Evolutionary conservation across 1,140 invertebrate species (phyloP), one percentile per base, ranked within the genome.

Genomic region (Aricia agestis): DNA sequence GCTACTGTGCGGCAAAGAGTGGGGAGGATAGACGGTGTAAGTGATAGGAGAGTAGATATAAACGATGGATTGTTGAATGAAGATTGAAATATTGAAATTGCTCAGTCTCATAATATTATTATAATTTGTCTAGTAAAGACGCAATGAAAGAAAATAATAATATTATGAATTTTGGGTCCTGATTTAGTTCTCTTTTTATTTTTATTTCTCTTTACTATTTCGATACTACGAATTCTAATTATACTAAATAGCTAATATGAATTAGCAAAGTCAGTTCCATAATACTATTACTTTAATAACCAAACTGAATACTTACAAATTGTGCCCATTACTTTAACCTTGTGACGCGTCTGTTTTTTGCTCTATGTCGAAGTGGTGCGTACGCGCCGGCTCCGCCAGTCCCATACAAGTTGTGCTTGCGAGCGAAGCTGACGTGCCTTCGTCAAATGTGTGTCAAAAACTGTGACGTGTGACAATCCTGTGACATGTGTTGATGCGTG

Each of bases 401-500:
- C 52, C 69, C 76, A 82, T 79, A 80, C 74, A 81, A 81, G 84
- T 82, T 83, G 80, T 78, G 84, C 81, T 79, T 75, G 72, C 78
- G 78, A 71, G 70, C 79, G 72, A 76, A 71, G 70, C 78, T 79
- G 83, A 85, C 86, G 86, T 76, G 79, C 69, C 72, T 63, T 66
- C 73, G 17, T 71, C 75, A 68, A 75, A 76, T 79, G 74, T 78
- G 78, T 77, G 72, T 73, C 68, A 67, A 71, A 78, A 76, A 78
- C 76, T 78, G 75, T 81, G 79, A 75, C 74, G 72, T 72, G 74
- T 78, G 78, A 52, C 45, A 15, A 52, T 13, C 10, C 45, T 52
- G 45, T 88, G 86, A 81, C 76, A 88, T 88, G 86, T 78, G 73
- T 78, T 79, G 75, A 78, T 80, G 73, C 75, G 77, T 81, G 79